A percentile compares a stretch with the other conserved stretches of the same genome.
These are phyloP conservation scores for Arrhopalites spinosus DNA, from an alignment of 2,888 invertebrate genomes.

Conservation along the genomic window DNA sequence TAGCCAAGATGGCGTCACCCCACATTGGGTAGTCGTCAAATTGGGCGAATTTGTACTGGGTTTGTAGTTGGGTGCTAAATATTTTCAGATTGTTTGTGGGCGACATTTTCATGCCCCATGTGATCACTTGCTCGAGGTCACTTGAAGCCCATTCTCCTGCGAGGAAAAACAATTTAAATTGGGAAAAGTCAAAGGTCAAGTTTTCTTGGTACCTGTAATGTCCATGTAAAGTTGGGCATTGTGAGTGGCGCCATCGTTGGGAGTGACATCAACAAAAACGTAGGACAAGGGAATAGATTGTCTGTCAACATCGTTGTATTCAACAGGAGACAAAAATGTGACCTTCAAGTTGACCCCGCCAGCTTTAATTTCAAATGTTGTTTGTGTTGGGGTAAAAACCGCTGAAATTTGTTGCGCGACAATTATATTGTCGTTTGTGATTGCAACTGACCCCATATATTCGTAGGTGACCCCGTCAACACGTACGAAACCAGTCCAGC, in stretches of 20 bases:
- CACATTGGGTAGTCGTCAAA: constrained; percentile 44
- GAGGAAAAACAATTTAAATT: too few species aligned
- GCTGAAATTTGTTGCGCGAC: constrained; percentile 37
- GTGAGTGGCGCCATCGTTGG: constrained; percentile 44
- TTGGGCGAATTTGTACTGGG: constrained; percentile 38
- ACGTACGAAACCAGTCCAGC: constrained; percentile 50
- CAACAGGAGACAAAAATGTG: constrained; percentile 51
- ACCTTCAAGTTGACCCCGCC: constrained; percentile 48
- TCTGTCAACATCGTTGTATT: constrained; percentile 39
- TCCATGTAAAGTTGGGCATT: constrained; percentile 50
- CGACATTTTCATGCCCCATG: constrained; percentile 37
- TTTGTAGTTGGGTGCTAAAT: constrained; percentile 40
- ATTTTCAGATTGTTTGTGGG: constrained; percentile 32
- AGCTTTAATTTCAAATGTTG: constrained; percentile 43
- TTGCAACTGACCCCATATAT: constrained; percentile 47
- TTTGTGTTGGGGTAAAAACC: constrained; percentile 46
- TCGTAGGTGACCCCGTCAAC: constrained; percentile 45
- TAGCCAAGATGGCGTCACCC: constrained; percentile 46
- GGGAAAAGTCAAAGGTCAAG: too few species aligned
- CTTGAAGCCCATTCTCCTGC: constrained; percentile 44
- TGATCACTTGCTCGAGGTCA: constrained; percentile 24
- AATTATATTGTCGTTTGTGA: background rate
- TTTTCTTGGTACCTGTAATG: constrained; percentile 44
- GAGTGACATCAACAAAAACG: constrained; percentile 38
- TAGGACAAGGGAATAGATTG: constrained; percentile 51